Base-by-base conservation (phyloP, 2,113 vertebrate species). In the Clupea harengus region DNA sequence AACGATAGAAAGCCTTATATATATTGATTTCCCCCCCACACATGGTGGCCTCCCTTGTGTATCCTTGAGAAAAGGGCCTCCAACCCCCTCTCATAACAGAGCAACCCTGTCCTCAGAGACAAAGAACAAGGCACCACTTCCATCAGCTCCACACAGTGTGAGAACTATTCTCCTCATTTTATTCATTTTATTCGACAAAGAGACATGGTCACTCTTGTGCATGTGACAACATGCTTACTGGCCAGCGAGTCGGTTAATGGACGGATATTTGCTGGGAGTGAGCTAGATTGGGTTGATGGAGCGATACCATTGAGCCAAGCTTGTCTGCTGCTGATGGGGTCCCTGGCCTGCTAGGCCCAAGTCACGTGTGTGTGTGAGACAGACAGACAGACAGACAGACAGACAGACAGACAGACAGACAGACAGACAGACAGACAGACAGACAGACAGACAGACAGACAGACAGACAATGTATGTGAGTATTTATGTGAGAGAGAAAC, bases 81-180 rank as follows among this genome's bases (percentile, higher is more conserved):
- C 85, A 86, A 3, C 89, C 83, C 85, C 80, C 44, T 83, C 57
- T 17, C 85, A 82, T 54, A 87, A 89, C 78, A 57, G 67, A 22
- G 45, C 52, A 78, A 50, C 47, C 72, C 52, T 28, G 85, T 81
- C 52, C 9, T 6, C 11, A 47, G 49, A 90, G 90, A 91, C 90
- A 92, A 93, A 93, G 92, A 89, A 83, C 80, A 0, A 82, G 81
- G 83, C 87, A 86, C 84, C 86, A 88, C 75, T 91, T 88, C 87
- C 67, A 39, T 45, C 60, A 49, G 25, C 25, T 72, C 25, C 64
- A 32, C 25, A 25, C 64, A 72, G 64, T 32, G 64, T 72, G 64
- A 67, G 64, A 32, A 72, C 28, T 72, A 72, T 72, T 72, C 64
- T 32, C 64, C 25, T 28, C 64, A 6, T 5, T 64, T 15, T 72